Evolutionary conservation across 2,113 vertebrate species (phyloP), one percentile per base, ranked within the genome.

Genomic region (Clarias macrocephalus): DNA sequence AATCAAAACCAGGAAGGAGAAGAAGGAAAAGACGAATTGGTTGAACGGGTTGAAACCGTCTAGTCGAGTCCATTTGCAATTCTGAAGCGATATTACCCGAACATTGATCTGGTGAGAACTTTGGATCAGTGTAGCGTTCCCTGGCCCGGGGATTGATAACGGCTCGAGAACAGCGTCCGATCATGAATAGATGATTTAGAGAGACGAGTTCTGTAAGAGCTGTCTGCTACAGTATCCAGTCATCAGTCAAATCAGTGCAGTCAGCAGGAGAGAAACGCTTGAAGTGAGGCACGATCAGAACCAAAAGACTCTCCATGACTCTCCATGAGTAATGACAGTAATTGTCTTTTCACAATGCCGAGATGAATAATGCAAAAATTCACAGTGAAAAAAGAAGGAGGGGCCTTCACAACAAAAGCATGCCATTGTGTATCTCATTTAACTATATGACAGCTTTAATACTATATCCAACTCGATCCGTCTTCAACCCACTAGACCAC

Each of bases 211-310:
- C 83, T 25, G 16, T 87, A 63, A 87, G 52, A n/a, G 52, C 79
- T 56, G 28, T 33, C 37, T 80, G 62, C 65, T 30, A 37, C 33
- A 37, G 33, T 37, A 81, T 68, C 57, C 56, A 37, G 33, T 83
- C 86, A 66, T 83, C 86, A 87, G 73, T 87, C 70, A 87, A 83
- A 83, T 52, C 86, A 76, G 65, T 76, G 63, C 72, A 85, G 37
- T 72, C 75, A 33, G 56, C 65, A 82, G 56, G 73, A 86, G 73
- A 5, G 15, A 33, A 8, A 73, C 23, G 85, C 60, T 80, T 70
- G 10, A 48, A 54, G 73, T 85, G 76, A 19, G 28, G 23, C 37
- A 2, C n/a, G 52, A 70, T 13, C 37, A 21, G 33, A 65, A 57
- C 7, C 54, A 68, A 37, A 56, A 70, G 23, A 66, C 59, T n/a